phyloP scores from a whole-genome alignment of 2,888 invertebrate species.

The Erynnis tages region DNA sequence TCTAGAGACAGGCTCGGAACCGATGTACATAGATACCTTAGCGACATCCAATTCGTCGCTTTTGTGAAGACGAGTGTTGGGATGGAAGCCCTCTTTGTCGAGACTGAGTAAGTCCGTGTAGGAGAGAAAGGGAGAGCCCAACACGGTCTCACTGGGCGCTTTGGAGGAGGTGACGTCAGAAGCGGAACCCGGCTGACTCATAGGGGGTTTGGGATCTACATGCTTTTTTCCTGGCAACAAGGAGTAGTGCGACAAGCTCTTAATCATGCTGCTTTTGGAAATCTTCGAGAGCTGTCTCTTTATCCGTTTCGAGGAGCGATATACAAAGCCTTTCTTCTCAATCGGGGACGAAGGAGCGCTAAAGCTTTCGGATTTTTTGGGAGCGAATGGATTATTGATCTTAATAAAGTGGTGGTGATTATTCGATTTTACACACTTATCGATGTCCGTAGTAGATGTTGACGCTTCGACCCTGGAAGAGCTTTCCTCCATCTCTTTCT shows the following conservation, averaged over 20 bases:
- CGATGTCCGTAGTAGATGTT: slow-evolving; percentile 35
- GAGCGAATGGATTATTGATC: slow-evolving; percentile 68
- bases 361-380: slow-evolving; percentile 66
- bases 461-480: slow-evolving; percentile 2
- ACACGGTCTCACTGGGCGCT: slow-evolving; percentile 72
- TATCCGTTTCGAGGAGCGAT: slow-evolving; percentile 69
- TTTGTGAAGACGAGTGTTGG: slow-evolving; percentile 52
- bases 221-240: slow-evolving; percentile 67
- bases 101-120: slow-evolving; percentile 66
- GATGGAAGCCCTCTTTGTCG: slow-evolving; percentile 53
- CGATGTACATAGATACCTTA: slow-evolving; percentile 73
- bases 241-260: slow-evolving; percentile 72
- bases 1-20: slow-evolving; percentile 70
- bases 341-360: slow-evolving; percentile 73
- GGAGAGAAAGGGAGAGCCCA: slow-evolving; percentile 78
- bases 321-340: slow-evolving; percentile 66
- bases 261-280: slow-evolving; percentile 72
- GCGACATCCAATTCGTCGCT: slow-evolving; percentile 57
- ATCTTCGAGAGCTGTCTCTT: slow-evolving; percentile 65
- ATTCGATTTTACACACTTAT: slow-evolving; percentile 54
- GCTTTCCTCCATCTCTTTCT: slow-evolving; percentile 12
- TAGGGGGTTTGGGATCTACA: slow-evolving; percentile 46
- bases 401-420: slow-evolving; percentile 59
- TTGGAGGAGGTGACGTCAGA: slow-evolving; percentile 67
- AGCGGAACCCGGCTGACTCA: slow-evolving; percentile 65